phyloP scores from a whole-genome alignment of 92 coral and sea anemone genomes.

The Virgularia gustaviana region DNA sequence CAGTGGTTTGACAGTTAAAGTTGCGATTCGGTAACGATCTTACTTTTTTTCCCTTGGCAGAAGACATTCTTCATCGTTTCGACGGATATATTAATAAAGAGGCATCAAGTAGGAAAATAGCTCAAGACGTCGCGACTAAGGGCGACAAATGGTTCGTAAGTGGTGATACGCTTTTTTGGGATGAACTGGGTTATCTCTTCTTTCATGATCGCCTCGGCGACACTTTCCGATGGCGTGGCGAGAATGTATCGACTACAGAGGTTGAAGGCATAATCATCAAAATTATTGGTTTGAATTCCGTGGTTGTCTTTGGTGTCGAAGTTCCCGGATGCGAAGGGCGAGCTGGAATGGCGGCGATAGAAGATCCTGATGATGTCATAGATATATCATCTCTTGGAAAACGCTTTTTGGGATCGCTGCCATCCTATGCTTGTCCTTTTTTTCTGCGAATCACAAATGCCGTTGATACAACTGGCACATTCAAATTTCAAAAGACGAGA shows the following conservation, averaged over 20 bases:
- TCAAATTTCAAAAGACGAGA: slow-evolving; percentile 24
- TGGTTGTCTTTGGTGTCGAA: slow-evolving; percentile 83
- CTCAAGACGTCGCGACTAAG: slow-evolving; percentile 25
- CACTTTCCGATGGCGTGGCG: slow-evolving; percentile 50
- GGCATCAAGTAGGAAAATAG: slow-evolving; percentile 49
- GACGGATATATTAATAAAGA: slow-evolving; percentile 57
- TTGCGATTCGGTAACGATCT: too few relatives aligned
- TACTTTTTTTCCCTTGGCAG: too few relatives aligned
- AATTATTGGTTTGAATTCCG: slow-evolving; percentile 68
- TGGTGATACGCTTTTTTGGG: slow-evolving; percentile 23
- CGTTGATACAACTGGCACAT: slow-evolving; percentile 33
- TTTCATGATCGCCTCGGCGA: slow-evolving; percentile 47
- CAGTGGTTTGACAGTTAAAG: too few relatives aligned
- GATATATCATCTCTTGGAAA: slow-evolving; percentile 13
- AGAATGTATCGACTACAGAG: slow-evolving; percentile 29
- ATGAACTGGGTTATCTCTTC: slow-evolving; percentile 32
- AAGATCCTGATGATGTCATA: slow-evolving; percentile 31
- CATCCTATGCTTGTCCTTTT: slow-evolving; percentile 36
- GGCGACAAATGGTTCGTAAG: slow-evolving; percentile 38
- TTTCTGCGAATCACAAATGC: slow-evolving; percentile 28
- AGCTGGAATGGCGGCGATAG: slow-evolving; percentile 53
- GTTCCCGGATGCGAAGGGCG: slow-evolving; percentile 61
- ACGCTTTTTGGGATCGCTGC: slow-evolving; percentile 17
- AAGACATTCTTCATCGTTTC: background rate
- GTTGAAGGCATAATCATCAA: slow-evolving; percentile 59